Conservation (phyloP, 2,888 invertebrate genomes). For the Oscheius sp. region DNA sequence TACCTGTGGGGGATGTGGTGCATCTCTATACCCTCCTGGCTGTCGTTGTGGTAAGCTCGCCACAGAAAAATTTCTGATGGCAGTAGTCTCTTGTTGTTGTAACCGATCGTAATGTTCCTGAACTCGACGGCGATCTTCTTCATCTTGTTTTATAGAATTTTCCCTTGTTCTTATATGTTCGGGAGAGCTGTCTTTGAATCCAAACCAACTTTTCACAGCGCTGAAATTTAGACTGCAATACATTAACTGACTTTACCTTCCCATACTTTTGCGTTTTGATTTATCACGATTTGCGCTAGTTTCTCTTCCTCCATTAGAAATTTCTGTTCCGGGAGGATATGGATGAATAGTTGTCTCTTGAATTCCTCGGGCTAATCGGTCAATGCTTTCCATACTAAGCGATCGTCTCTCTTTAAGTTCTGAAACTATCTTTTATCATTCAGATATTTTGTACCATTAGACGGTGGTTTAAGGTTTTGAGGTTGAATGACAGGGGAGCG, state of each 20-base stretch:
- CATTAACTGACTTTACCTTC: constrained; percentile 37
- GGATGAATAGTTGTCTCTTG: constrained; percentile 35
- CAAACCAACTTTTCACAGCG: constrained; percentile 52
- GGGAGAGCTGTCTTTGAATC: constrained; percentile 49
- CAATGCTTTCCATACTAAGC: constrained; percentile 53
- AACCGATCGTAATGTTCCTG: constrained; percentile 28
- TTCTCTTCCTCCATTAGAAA: constrained; percentile 14
- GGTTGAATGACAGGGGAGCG: background rate
- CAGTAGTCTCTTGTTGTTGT: constrained; percentile 3
- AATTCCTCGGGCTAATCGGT: constrained; percentile 9
- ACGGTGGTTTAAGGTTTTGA: background rate
- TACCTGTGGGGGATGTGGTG: background rate
- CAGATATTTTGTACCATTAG: no score
- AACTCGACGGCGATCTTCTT: constrained; percentile 14
- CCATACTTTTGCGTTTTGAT: constrained; percentile 49
- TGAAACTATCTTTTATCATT: background rate
- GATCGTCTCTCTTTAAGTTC: constrained; percentile 36
- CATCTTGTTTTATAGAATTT: background rate
- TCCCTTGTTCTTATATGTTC: constrained; percentile 32
- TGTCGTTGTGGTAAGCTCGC: constrained; percentile 6
- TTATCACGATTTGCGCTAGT: constrained; percentile 38
- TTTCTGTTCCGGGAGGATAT: constrained; percentile 43
- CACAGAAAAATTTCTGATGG: constrained; percentile 8
- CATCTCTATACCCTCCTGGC: background rate
- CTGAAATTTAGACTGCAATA: constrained; percentile 29